phyloP scores from a whole-genome alignment of 2,888 invertebrate species.

The Neria commutata region DNA sequence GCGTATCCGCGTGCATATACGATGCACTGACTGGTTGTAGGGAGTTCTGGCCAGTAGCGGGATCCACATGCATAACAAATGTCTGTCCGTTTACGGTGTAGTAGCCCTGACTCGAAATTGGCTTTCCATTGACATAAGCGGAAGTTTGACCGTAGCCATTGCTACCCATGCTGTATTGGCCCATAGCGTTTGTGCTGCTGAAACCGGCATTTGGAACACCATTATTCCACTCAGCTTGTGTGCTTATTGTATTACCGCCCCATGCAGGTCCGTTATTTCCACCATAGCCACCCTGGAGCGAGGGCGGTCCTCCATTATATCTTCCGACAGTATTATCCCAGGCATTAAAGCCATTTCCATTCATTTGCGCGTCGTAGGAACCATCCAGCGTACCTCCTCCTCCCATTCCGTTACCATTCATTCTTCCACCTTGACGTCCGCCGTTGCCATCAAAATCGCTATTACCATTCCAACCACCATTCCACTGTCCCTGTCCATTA shows the following conservation, averaged over 20 bases:
- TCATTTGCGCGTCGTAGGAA: background rate
- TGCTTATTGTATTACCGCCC: background rate
- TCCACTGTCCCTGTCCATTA: background rate
- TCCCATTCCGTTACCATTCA: background rate
- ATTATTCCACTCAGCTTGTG: slow-evolving; percentile 5
- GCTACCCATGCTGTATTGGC: background rate
- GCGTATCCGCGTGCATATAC: background rate
- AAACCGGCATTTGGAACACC: background rate
- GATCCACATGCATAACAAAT: slow-evolving; percentile 5
- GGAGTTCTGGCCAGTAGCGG: background rate
- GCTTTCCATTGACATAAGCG: slow-evolving; percentile 1
- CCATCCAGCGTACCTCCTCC: background rate
- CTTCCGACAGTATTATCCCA: background rate
- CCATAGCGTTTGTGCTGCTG: background rate
- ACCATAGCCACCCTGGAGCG: background rate
- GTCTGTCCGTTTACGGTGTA: slow-evolving; percentile 13
- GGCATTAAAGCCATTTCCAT: background rate
- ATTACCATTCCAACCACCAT: slow-evolving; percentile 3
- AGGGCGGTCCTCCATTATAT: background rate
- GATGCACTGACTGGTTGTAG: slow-evolving; percentile 2
- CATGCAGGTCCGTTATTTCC: background rate
- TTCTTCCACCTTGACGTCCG: slow-evolving; percentile 1
- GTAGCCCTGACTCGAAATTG: background rate
- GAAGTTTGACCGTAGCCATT: background rate
- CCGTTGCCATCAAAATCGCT: slow-evolving; percentile 6